Evolutionary conservation across 2,888 invertebrate species (phyloP).

Genomic region (Eustalomyia histrio): DNA sequence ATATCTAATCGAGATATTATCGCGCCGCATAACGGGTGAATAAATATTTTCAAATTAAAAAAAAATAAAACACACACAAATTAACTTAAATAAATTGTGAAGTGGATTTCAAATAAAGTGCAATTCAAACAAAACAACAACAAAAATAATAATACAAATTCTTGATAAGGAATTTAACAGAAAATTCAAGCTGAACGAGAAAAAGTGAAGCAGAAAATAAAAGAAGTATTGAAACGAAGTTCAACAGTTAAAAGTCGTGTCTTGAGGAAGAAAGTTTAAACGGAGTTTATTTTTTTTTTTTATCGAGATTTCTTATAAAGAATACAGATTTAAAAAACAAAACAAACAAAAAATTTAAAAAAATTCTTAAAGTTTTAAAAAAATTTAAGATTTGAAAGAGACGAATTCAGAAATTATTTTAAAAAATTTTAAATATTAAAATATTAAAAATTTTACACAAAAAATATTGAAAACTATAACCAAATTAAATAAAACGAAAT

Average conservation of each 20-base stretch:
- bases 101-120: not conserved
- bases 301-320: no score
- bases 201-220: not conserved
- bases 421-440: not conserved
- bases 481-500: no score
- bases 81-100: slow-evolving; percentile 4
- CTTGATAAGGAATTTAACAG: slow-evolving; percentile 13
- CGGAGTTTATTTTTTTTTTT: no score
- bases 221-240: not conserved
- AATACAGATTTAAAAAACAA: not conserved
- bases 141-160: no score
- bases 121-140: not conserved
- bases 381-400: not conserved
- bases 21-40: slow-evolving; percentile 78
- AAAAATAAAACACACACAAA: slow-evolving; percentile 1
- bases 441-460: no score
- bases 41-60: slow-evolving; percentile 65
- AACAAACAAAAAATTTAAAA: not conserved
- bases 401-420: not conserved
- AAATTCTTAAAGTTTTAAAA: not conserved
- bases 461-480: no score
- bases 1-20: slow-evolving; percentile 79
- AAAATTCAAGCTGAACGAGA: not conserved
- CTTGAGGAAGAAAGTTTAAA: no score
- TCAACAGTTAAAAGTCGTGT: not conserved